phyloP scores from a whole-genome alignment of 2,113 vertebrate genomes.

The Beaufortia kweichowensis region DNA sequence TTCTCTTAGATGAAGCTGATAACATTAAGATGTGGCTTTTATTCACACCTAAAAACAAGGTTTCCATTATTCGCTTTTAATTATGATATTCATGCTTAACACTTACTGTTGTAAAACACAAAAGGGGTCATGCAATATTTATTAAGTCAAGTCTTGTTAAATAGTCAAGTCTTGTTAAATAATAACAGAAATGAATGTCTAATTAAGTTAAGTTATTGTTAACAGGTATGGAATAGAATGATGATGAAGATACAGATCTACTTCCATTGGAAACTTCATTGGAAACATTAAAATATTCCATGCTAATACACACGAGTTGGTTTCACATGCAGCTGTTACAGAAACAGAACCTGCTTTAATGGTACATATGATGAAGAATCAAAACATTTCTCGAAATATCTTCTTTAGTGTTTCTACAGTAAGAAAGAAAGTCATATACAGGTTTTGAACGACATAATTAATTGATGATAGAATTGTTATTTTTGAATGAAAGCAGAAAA shows the following conservation, averaged over 20 bases:
- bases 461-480: too few species aligned
- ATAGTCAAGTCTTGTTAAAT: not conserved
- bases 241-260: not conserved
- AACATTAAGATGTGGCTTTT: constrained; percentile 31
- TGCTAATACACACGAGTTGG: not conserved
- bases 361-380: too few species aligned
- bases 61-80: not conserved
- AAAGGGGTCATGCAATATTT: constrained; percentile 19
- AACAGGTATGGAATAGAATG: not conserved
- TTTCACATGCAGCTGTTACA: too few species aligned
- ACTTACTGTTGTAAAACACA: not conserved
- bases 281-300: not conserved
- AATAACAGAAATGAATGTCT: too few species aligned
- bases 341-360: not conserved
- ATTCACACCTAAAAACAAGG: constrained; percentile 2
- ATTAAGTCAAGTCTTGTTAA: not conserved
- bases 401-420: too few species aligned
- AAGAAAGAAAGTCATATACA: too few species aligned
- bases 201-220: too few species aligned
- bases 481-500: too few species aligned
- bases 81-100: not conserved
- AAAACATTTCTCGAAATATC: too few species aligned
- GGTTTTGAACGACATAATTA: too few species aligned
- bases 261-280: not conserved
- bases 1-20: constrained; percentile 46